These are phyloP conservation scores for Phortica magna DNA, from an alignment of 2,888 invertebrate genomes.

Conservation along the genomic window DNA sequence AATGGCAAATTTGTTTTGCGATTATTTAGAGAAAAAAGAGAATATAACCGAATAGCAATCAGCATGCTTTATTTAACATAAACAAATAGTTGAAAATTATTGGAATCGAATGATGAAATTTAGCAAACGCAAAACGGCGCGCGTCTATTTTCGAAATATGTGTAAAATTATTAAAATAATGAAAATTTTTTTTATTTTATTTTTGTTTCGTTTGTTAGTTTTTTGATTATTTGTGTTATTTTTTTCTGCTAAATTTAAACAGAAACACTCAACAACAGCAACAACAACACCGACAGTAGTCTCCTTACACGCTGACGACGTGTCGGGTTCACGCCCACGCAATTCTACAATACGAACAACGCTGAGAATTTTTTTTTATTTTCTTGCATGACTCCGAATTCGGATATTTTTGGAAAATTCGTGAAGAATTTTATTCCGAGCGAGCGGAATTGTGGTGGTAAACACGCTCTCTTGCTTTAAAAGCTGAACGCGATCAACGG, in stretches of 20 bases:
- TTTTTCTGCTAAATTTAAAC: constrained; percentile 62
- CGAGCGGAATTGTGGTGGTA: constrained; percentile 24
- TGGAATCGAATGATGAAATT: constrained; percentile 24
- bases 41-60: background rate
- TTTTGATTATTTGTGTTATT: constrained; percentile 41
- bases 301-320: background rate
- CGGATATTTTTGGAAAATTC: constrained; percentile 76
- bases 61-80: background rate
- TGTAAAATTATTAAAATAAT: constrained; percentile 57
- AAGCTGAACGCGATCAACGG: constrained; percentile 69
- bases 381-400: constrained; percentile 66
- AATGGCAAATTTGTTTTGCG: too few relatives aligned
- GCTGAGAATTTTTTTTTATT: constrained; percentile 21
- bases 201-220: constrained; percentile 12
- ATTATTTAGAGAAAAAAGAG: background rate
- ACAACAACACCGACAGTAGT: constrained; percentile 39
- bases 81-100: constrained; percentile 12
- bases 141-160: constrained; percentile 50
- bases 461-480: constrained; percentile 68
- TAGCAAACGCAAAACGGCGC: constrained; percentile 29
- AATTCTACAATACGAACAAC: constrained; percentile 11
- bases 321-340: constrained; percentile 60
- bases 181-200: constrained; percentile 44
- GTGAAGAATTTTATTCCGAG: constrained; percentile 51
- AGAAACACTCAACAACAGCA: constrained; percentile 59